These are phyloP conservation scores for Ia io DNA, from an alignment of 2,113 vertebrate genomes.

Conservation along the genomic window DNA sequence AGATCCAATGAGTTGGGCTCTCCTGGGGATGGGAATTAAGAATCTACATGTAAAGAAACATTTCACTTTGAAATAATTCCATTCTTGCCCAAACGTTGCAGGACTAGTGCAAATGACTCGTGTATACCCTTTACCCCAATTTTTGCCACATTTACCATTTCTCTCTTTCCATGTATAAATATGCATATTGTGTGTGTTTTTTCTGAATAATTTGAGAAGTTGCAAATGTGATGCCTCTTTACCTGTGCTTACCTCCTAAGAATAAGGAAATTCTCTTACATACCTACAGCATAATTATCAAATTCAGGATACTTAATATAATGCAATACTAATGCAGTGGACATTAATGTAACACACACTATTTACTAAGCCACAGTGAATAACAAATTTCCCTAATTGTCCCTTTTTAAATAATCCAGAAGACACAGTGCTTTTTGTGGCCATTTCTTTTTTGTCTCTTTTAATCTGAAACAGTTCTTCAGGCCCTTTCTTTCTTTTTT, in stretches of 20 bases:
- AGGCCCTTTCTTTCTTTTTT: background rate
- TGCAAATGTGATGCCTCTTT: background rate
- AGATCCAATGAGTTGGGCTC: background rate
- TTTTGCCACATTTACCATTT: background rate
- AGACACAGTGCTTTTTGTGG: background rate
- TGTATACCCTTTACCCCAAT: background rate
- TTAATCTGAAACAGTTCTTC: background rate
- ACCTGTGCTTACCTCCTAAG: background rate
- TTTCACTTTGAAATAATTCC: background rate
- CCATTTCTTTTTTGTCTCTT: background rate
- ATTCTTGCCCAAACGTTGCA: background rate
- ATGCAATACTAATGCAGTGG: background rate
- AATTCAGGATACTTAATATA: background rate
- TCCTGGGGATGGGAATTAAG: background rate
- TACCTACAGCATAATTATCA: background rate
- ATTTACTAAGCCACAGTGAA: background rate
- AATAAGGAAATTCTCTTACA: background rate
- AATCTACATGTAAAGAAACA: background rate
- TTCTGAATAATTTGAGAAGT: background rate
- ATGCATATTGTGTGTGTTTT: background rate
- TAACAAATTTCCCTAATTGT: background rate
- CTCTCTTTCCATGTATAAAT: background rate
- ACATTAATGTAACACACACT: too few relatives aligned
- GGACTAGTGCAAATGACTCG: background rate
- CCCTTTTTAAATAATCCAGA: background rate